Evolutionary conservation across 2,888 invertebrate species (phyloP).

Genomic region (Microplitis deprimator): DNA sequence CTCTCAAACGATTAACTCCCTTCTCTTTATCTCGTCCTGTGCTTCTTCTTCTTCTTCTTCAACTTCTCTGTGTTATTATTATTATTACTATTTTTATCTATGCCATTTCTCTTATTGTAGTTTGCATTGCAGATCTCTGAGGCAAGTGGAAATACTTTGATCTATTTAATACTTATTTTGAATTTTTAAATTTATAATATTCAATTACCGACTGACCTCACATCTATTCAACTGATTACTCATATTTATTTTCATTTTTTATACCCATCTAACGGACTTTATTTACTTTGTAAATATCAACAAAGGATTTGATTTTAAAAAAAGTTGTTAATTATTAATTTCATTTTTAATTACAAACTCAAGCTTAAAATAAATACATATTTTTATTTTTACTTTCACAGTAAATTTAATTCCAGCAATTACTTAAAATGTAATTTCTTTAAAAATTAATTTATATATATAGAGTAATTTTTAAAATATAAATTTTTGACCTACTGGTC

Average conservation of each 20-base stretch:
- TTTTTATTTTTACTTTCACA: too few relatives aligned
- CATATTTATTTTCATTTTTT: not conserved
- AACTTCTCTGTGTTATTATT: not conserved
- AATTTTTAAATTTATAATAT: not conserved
- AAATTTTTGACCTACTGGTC: too few relatives aligned
- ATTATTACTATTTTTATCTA: not conserved
- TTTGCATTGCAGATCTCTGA: slow-evolving; percentile 43
- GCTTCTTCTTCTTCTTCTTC: slow-evolving; percentile 41
- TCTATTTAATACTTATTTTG: slow-evolving; percentile 36
- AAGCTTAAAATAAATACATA: too few relatives aligned
- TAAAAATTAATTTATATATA: too few relatives aligned
- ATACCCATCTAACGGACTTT: not conserved
- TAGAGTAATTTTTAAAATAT: too few relatives aligned
- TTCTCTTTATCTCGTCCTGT: slow-evolving; percentile 40
- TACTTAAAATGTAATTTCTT: too few relatives aligned
- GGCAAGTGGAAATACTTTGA: slow-evolving; percentile 53
- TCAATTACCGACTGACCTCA: slow-evolving; percentile 6
- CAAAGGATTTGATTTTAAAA: too few relatives aligned
- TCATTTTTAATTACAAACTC: too few relatives aligned
- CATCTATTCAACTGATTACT: not conserved
- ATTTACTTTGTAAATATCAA: too few relatives aligned
- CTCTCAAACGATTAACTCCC: slow-evolving; percentile 24
- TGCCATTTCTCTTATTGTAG: slow-evolving; percentile 16
- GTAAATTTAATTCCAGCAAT: too few relatives aligned
- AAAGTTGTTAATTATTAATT: too few relatives aligned